Evolutionary conservation across 1,140 invertebrate genomes (phyloP), one percentile per base, ranked within the genome.

Genomic region (Platorchestia sp.): DNA sequence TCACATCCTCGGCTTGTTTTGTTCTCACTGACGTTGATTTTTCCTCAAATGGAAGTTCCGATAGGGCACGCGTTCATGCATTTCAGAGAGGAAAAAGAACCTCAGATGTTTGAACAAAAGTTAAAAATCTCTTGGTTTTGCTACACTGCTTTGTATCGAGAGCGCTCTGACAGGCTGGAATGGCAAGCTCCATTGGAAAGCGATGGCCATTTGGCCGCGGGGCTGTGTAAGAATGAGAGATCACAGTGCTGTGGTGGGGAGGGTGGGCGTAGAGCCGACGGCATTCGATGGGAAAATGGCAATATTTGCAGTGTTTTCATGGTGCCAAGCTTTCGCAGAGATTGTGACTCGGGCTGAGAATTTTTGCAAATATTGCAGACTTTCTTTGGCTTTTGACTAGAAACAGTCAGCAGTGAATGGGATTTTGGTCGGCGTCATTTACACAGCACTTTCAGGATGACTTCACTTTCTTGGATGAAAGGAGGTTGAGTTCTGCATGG

Each of bases 301-400:
- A 75, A 75, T 75, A 75, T 75, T 75, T 75, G 59, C 59, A 75
- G 59, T 75, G 59, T 75, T 75, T 75, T 75, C 59, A 75, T 75
- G 59, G 59, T 27, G 27, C 59, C 59, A 75, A 75, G 59, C 59
- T 75, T 75, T 75, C 59, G 59, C n/a, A 75, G 59, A 75, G 59
- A 75, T 75, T 75, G 59, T 75, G 59, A 75, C 27, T 75, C 36
- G 59, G 27, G 14, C 59, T 75, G 27, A 75, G 59, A 75, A 75
- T 75, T 14, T 36, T 75, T 36, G 27, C 59, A 3, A 3, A 75
- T 75, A 3, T 75, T 22, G 7, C 10, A 75, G 59, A 75, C 59
- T 75, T 75, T 75, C 27, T 51, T 36, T 3, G 59, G 59, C 10
- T 75, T 75, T 75, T 75, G 59, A 36, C 59, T 75, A 75, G 59